Conservation (phyloP, 2,113 vertebrate species). For the Tragelaphus strepsiceros region DNA sequence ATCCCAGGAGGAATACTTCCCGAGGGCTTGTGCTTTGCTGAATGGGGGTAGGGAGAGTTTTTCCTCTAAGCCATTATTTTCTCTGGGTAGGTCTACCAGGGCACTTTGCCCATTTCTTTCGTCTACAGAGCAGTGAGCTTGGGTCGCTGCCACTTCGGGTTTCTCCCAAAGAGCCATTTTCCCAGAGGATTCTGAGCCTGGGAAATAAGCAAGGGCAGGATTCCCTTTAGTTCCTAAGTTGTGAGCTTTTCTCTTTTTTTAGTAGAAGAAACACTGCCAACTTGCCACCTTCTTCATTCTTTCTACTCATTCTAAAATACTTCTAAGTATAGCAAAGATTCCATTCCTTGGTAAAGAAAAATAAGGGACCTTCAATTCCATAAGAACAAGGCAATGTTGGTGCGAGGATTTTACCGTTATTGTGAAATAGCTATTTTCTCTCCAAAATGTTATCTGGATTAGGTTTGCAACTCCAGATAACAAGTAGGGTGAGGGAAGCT, state of each 20-base stretch:
- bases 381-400: not conserved
- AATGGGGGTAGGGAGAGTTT: not conserved
- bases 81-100: not conserved
- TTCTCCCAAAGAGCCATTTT: conserved; percentile 56
- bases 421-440: not conserved
- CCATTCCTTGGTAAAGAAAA: not conserved
- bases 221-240: conserved; percentile 51
- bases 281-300: conserved; percentile 37
- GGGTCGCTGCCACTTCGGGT: conserved; percentile 54
- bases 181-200: conserved; percentile 62
- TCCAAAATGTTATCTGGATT: not conserved
- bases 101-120: conserved; percentile 52
- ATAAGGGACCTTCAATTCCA: not conserved
- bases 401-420: not conserved
- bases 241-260: not conserved
- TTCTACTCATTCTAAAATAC: not conserved
- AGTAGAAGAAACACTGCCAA: conserved; percentile 29
- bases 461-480: not conserved
- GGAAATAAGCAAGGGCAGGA: conserved; percentile 48
- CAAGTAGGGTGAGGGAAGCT: not conserved
- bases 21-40: not conserved
- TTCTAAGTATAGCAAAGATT: not conserved
- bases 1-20: not conserved
- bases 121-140: conserved; percentile 37
- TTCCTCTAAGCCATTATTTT: conserved; percentile 22